phyloP scores from a whole-genome alignment of 2,888 invertebrate species.

The Drosophila lutescens region DNA sequence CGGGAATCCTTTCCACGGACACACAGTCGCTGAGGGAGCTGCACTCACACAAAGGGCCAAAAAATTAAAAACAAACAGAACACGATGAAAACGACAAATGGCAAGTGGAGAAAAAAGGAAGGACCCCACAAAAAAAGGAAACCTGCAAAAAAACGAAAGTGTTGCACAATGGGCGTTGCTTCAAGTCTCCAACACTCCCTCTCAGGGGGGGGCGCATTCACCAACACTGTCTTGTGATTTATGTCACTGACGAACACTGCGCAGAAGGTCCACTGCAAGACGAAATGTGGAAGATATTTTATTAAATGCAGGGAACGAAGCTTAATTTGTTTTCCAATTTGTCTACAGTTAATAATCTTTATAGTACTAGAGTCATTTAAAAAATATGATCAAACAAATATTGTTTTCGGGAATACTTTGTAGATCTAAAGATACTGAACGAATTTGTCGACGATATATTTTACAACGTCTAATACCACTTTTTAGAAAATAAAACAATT shows the following conservation, averaged over 20 bases:
- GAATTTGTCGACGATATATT: too few species aligned
- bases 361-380: too few species aligned
- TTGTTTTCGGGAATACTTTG: too few species aligned
- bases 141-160: slow-evolving; percentile 63
- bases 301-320: too few species aligned
- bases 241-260: slow-evolving; percentile 63
- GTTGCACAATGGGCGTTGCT: slow-evolving; percentile 79
- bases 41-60: slow-evolving; percentile 44
- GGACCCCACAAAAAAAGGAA: slow-evolving; percentile 12
- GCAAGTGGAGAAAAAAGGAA: slow-evolving; percentile 29
- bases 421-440: too few species aligned
- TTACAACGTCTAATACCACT: too few species aligned
- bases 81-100: slow-evolving; percentile 68
- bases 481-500: too few species aligned
- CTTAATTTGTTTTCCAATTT: too few species aligned
- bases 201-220: slow-evolving; percentile 26
- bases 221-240: slow-evolving; percentile 65
- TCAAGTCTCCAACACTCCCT: slow-evolving; percentile 49
- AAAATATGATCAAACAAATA: too few species aligned
- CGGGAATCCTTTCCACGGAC: slow-evolving; percentile 26
- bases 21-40: slow-evolving; percentile 28
- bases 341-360: too few species aligned
- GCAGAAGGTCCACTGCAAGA: slow-evolving; percentile 24
- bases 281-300: too few species aligned
- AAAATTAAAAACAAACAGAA: slow-evolving; percentile 79